Evolutionary conservation across 2,113 vertebrate genomes (phyloP), one percentile per base, ranked within the genome.

Genomic region (Indicator maculatus): DNA sequence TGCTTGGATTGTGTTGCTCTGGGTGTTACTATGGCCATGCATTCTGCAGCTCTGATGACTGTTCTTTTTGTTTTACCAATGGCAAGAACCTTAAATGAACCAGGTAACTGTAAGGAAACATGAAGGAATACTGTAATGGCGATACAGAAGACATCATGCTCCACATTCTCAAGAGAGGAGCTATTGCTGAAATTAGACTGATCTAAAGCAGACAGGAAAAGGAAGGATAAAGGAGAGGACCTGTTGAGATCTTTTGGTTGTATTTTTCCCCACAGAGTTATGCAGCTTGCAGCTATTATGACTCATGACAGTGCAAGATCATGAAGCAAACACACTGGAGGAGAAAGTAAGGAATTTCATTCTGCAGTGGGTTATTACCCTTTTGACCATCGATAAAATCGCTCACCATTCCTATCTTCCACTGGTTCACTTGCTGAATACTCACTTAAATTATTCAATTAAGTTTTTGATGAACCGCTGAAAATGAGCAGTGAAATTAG

Each of bases 31-130:
- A 86, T 47, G 80, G 79, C 82, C 79, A 55, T 71, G 45, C n/a
- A 4, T 92, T 88, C 39, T 84, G 70, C 44, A 63, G 44, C 38
- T 86, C 58, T 85, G 44, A 41, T 82, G 71, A 86, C 59, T 74
- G 2, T 78, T 88, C 45, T 53, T 79, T 75, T 77, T 15, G 45
- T 65, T 89, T 71, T 88, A 84, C 56, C 84, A 80, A 11, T 56
- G 88, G 66, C 47, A 74, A 60, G 83, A 96, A 41, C 66, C 81
- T 89, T 69, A 85, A 78, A 83, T 72, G 88, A 91, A 76, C 90
- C 27, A 65, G 73, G 20, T 52, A 77, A 55, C 36, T 80, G 56
- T 80, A 66, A 96, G 53, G 58, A 84, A 79, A 60, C 9, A 21
- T 2, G 27, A 88, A 26, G 41, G 41, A 75, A 55, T 69, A 26